phyloP scores from a whole-genome alignment of 2,113 vertebrate genomes.

The Megatriorchis doriae region DNA sequence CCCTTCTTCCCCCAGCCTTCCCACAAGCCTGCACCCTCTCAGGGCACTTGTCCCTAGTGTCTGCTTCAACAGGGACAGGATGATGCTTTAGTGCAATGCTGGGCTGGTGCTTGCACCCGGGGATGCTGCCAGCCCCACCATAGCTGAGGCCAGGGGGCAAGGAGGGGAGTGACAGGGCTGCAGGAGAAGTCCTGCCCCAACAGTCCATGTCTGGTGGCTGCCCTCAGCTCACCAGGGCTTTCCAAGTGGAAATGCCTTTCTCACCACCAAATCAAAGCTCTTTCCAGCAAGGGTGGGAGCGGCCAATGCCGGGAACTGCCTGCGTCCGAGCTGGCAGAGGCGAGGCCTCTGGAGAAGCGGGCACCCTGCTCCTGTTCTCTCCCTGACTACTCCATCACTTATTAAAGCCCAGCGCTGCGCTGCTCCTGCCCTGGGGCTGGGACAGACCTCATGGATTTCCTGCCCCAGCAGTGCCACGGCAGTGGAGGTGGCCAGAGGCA shows the following conservation, averaged over 20 bases:
- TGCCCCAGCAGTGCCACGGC: not conserved
- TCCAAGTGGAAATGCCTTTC: not conserved
- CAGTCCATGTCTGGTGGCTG: not conserved
- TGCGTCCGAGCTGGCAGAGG: not conserved
- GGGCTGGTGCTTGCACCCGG: not conserved
- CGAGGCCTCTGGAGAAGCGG: not conserved
- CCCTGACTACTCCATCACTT: not conserved
- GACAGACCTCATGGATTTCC: not conserved
- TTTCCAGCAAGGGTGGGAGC: not conserved
- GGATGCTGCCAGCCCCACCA: not conserved
- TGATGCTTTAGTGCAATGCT: fast-evolving
- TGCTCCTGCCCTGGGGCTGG: fast-evolving
- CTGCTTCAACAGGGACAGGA: fast-evolving
- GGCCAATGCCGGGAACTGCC: not conserved
- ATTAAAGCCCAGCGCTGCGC: not conserved
- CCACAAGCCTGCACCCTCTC: not conserved
- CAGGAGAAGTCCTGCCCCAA: not conserved
- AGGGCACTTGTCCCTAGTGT: not conserved
- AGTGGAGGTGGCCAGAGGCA: not conserved
- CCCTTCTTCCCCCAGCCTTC: not conserved
- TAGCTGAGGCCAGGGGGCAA: not conserved
- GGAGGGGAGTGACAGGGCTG: fast-evolving
- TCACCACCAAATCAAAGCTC: not conserved
- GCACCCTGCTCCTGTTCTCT: not conserved
- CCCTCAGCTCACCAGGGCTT: not conserved